Evolutionary conservation across 2,888 invertebrate species (phyloP).

Genomic region (Acanthococcus lagerstroemiae): DNA sequence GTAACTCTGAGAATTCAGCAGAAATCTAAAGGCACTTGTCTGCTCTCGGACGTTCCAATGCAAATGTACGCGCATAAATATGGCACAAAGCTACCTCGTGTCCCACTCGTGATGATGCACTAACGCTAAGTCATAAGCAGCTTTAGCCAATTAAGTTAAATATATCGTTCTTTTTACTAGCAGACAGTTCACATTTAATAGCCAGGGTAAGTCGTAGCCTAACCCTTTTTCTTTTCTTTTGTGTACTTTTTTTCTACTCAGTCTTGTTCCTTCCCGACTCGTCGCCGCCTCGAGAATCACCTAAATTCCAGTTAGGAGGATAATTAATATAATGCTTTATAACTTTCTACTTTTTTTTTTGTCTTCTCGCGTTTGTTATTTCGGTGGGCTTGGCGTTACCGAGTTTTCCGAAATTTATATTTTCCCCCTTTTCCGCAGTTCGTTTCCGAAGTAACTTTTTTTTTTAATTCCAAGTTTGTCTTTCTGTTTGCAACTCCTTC

Average conservation of each 20-base stretch:
- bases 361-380: not conserved
- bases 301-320: constrained; percentile 10
- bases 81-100: not conserved
- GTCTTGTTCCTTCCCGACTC: too few species aligned
- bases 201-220: not conserved
- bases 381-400: not conserved
- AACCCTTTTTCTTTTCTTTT: not conserved
- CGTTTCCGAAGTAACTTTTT: too few species aligned
- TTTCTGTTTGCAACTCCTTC: too few species aligned
- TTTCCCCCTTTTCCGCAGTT: too few species aligned
- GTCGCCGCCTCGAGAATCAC: not conserved
- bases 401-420: not conserved
- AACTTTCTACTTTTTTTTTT: constrained; percentile 17
- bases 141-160: constrained; percentile 19
- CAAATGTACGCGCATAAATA: too few species aligned
- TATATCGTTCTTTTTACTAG: not conserved
- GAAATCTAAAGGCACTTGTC: too few species aligned
- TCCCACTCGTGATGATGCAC: not conserved
- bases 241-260: not conserved
- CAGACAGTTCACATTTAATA: not conserved
- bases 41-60: too few species aligned
- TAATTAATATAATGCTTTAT: constrained; percentile 21
- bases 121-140: constrained; percentile 15
- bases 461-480: too few species aligned
- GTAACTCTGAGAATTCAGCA: too few species aligned